These are phyloP conservation scores for Riparia riparia DNA, from an alignment of 2,113 vertebrate species.

Conservation along the genomic window DNA sequence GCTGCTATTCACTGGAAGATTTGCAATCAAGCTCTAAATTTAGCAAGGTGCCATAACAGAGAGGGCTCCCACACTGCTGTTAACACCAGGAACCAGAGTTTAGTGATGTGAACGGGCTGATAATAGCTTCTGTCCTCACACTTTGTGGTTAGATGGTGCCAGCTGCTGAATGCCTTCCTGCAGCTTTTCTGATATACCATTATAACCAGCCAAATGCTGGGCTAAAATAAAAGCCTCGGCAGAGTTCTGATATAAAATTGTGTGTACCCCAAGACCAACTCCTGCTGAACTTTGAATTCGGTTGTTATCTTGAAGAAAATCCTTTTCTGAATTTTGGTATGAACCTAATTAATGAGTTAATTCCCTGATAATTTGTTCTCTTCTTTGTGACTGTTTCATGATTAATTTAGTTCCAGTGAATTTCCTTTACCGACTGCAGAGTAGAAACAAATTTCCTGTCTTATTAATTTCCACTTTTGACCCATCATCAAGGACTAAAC, in stretches of 20 bases:
- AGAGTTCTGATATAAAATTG: background rate
- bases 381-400: constrained; percentile 17
- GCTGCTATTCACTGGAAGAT: background rate
- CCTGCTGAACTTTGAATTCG: background rate
- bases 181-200: background rate
- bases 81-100: background rate
- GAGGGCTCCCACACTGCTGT: background rate
- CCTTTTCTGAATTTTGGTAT: background rate
- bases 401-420: constrained; percentile 65
- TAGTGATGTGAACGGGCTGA: background rate
- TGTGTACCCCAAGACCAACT: background rate
- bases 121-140: background rate
- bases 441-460: constrained; percentile 22
- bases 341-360: constrained; percentile 52
- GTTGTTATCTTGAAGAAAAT: background rate
- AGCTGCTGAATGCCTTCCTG: background rate
- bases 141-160: background rate
- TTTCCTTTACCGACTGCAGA: constrained; percentile 43
- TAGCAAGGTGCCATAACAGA: constrained; percentile 2
- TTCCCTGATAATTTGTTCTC: constrained; percentile 22
- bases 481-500: background rate
- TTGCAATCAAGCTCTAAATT: background rate
- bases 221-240: background rate
- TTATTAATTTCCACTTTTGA: constrained; percentile 27
- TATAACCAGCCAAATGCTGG: background rate